Evolutionary conservation across 1,140 invertebrate species (phyloP), one percentile per base, ranked within the genome.

Genomic region (Hylaeus anthracinus): DNA sequence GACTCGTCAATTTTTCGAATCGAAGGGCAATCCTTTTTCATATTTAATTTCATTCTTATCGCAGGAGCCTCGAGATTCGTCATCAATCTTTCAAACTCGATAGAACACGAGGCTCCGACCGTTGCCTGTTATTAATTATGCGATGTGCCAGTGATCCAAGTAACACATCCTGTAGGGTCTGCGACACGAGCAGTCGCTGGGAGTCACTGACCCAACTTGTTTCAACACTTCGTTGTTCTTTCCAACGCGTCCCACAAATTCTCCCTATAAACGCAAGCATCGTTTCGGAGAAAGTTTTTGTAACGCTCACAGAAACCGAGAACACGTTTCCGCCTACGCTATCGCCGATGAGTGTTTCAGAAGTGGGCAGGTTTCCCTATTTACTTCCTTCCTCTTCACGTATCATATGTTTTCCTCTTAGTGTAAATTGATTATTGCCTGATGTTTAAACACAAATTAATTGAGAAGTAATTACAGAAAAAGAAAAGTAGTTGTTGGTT

Each of bases 151-250:
- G 76, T 83, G 84, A 86, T 87, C 85, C 79, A 90, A 90, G 88
- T 91, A 90, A 90, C 88, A 83, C 90, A 90, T 91, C 89, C 90
- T 91, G 89, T 90, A 89, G 88, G 89, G 88, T 82, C 75, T 84
- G 83, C 72, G 85, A 86, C 80, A 86, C 76, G 79, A 90, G 82
- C 79, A 78, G n/a, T 82, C 80, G 66, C 66, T 72, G 64, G 26
- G 82, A 86, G 88, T 91, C 90, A 91, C 87, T 89, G 89, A 91
- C 90, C 88, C 83, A 85, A 83, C 82, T 83, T 84, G 82, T 87
- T 86, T 77, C 76, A 90, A 87, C 83, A 87, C 85, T 83, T 79
- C 85, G 81, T 88, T 87, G 83, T 89, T 89, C 77, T 84, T 88
- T 85, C 51, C 76, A 72, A 64, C 37, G 10, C 56, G 66, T 43